phyloP scores from a whole-genome alignment of 1,140 invertebrate genomes.

The Oedothorax gibbosus region DNA sequence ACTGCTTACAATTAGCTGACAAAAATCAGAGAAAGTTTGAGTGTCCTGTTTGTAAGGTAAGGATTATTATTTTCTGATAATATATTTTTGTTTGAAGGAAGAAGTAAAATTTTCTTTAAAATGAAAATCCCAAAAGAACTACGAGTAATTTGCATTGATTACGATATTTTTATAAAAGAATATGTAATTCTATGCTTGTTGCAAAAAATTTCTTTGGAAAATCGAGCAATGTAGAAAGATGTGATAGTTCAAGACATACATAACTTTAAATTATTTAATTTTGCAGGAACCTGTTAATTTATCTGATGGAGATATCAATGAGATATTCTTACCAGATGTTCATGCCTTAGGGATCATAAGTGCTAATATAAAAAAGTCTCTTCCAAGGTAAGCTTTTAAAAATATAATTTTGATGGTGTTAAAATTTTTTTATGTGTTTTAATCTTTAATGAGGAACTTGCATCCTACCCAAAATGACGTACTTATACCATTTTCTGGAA shows the following conservation, averaged over 20 bases:
- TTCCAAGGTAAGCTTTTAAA: conserved; percentile 31
- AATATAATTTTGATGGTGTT: no score
- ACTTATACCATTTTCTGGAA: no score
- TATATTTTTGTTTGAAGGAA: not conserved
- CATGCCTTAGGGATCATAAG: conserved; percentile 32
- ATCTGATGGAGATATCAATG: not conserved
- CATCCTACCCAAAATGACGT: no score
- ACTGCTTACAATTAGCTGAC: not conserved
- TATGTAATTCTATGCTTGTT: no score
- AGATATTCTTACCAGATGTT: conserved; percentile 29
- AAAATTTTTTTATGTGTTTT: no score
- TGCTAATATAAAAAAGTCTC: conserved; percentile 17
- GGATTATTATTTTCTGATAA: not conserved
- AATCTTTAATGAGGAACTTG: no score
- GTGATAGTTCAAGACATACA: no score
- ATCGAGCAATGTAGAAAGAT: no score
- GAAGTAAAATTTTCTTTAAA: not conserved
- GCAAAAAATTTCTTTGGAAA: no score
- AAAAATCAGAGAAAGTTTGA: conserved; percentile 12
- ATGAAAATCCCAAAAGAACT: no score
- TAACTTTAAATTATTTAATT: not conserved
- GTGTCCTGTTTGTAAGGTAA: conserved; percentile 30
- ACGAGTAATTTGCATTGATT: no score
- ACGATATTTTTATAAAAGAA: no score
- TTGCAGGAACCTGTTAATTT: conserved; percentile 12